phyloP scores from a whole-genome alignment of 1,140 invertebrate species.

The Drosophila willistoni region DNA sequence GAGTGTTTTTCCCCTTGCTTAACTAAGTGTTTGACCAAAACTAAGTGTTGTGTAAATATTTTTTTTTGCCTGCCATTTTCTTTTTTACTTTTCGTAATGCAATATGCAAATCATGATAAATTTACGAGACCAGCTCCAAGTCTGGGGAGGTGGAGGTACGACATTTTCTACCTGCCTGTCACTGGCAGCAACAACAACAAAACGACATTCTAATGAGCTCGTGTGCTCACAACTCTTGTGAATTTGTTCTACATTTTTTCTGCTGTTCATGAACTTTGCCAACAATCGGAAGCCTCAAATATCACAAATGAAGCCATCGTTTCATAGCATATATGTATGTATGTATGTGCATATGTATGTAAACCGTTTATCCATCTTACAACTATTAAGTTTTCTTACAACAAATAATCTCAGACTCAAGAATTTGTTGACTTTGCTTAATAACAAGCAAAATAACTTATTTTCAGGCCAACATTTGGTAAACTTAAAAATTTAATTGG shows the following conservation, averaged over 20 bases:
- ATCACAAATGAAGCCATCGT: slow-evolving; percentile 41
- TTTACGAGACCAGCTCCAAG: slow-evolving; percentile 22
- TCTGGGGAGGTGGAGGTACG: slow-evolving; percentile 6
- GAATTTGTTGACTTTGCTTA: slow-evolving; percentile 12
- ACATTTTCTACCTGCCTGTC: slow-evolving; percentile 57
- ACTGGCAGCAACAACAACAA: slow-evolving; percentile 36
- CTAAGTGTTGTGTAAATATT: slow-evolving; percentile 68
- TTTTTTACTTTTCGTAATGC: slow-evolving; percentile 10
- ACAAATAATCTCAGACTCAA: slow-evolving; percentile 44
- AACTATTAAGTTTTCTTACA: slow-evolving; percentile 21
- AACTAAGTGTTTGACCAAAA: slow-evolving; percentile 11
- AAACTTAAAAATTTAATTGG: slow-evolving; percentile 59
- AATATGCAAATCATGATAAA: slow-evolving; percentile 60
- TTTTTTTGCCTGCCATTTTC: slow-evolving; percentile 23
- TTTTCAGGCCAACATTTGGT: slow-evolving; percentile 47
- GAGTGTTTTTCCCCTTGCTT: slow-evolving; percentile 51
- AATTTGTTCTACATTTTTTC: slow-evolving; percentile 51
- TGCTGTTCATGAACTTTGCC: slow-evolving; percentile 72
- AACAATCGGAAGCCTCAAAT: slow-evolving; percentile 58
- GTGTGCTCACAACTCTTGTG: slow-evolving; percentile 21
- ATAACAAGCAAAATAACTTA: slow-evolving; percentile 44
- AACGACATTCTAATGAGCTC: slow-evolving; percentile 72
- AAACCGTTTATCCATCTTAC: slow-evolving; percentile 1
- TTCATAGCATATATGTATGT: not conserved
- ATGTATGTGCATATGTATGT: not conserved